Evolutionary conservation across 2,888 invertebrate species (phyloP).

Genomic region (Apoderus coryli): DNA sequence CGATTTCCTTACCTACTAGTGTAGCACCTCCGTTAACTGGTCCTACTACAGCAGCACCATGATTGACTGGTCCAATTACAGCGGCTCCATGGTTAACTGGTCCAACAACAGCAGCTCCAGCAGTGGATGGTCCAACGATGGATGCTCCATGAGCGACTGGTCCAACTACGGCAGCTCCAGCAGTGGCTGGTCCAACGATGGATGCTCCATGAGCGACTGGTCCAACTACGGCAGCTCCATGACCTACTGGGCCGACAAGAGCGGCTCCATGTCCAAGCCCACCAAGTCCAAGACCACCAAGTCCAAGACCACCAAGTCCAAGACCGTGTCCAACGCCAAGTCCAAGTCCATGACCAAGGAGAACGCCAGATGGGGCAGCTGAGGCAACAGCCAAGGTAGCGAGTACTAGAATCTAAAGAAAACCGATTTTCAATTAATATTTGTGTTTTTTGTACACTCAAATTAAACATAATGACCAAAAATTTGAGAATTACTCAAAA

Average conservation of each 20-base stretch:
- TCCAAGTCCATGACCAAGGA: background rate
- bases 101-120: constrained; percentile 14
- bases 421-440: too few relatives aligned
- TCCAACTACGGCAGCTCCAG: constrained; percentile 16
- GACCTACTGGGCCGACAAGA: constrained; percentile 14
- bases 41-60: constrained; percentile 15
- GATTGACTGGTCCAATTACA: constrained; percentile 14
- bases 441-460: too few relatives aligned
- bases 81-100: constrained; percentile 6
- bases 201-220: constrained; percentile 13
- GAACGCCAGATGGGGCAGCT: constrained; percentile 14
- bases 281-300: constrained; percentile 12
- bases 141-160: constrained; percentile 15
- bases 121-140: constrained; percentile 15
- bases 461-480: too few relatives aligned
- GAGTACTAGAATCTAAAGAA: constrained; percentile 15
- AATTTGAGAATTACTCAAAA: too few relatives aligned
- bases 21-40: constrained; percentile 21
- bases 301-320: constrained; percentile 7
- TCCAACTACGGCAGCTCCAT: constrained; percentile 15
- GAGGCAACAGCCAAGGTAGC: constrained; percentile 18
- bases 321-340: constrained; percentile 10
- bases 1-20: constrained; percentile 23
- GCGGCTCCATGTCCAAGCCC: constrained; percentile 14
- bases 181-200: constrained; percentile 14